Base-by-base conservation (phyloP, 1,140 invertebrate genomes). In the Drosophila bocki region DNA sequence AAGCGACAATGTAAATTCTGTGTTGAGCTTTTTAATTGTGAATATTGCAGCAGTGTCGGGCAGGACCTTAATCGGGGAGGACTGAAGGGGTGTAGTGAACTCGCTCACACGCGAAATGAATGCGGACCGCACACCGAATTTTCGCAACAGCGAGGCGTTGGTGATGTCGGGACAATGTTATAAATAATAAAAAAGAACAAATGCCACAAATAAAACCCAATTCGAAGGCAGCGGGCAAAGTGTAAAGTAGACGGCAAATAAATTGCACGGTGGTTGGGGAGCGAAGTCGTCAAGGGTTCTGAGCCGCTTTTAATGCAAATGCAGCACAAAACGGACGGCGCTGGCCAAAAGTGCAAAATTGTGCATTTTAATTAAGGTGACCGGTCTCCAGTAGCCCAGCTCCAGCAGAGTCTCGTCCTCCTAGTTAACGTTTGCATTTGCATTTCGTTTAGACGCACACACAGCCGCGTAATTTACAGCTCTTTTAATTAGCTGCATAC, bases 11-110 rank as follows among this genome's bases (percentile, higher is more conserved):
- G 88, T 91, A 91, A 88, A 91, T 91, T 91, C 84, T 91, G 81
- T 91, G 88, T 85, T 91, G 88, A 91, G 88, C 88, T 91, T 91
- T 88, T 91, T 91, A 91, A 91, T 91, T 91, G 78, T 91, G 82
- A 91, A 82, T 85, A 80, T 83, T 63, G 41, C 69, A 58, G 69
- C 26, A 41, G 22, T 54, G 47, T 44, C n/a, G 35, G 41, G 26
- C 29, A 60, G 39, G 17, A 26, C 35, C n/a, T 54, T 37, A 54
- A 22, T 33, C 17, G 15, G 57, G 29, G n/a, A 22, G 42, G 26
- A 26, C 13, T 11, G 37, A 41, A 29, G 11, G 12, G n/a, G 5
- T 12, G 15, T 26, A 39, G 35, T 56, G 72, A 47, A 41, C 33
- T 56, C 59, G 80, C 80, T 88, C 84, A 90, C 75, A 90, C 84